Evolutionary conservation across 2,888 invertebrate genomes (phyloP), one percentile per base, ranked within the genome.

Genomic region (Cheilosia grossa): DNA sequence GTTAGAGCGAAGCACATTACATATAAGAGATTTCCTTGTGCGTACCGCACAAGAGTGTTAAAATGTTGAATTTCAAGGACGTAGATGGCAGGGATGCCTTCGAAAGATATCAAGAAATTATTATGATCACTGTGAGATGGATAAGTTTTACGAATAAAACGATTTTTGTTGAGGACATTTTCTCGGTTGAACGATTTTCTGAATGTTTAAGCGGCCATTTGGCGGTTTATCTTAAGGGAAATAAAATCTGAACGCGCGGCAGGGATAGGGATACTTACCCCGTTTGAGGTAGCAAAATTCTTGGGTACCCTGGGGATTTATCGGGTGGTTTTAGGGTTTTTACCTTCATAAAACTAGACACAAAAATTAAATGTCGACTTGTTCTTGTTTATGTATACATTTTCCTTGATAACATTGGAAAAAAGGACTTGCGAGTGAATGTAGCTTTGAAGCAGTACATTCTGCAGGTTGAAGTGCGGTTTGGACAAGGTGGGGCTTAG

Each of bases 101-200:
- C 63, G 69, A 58, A 79, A 83, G 74, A n/a, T n/a, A n/a, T 67
- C 67, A 79, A 79, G 74, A 79, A 83, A 74, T 69, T 83, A 83
- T 79, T 67, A 79, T 69, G 82, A 83, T 79, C 79, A 79, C 73
- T 69, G 74, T 27, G 42, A 69, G 56, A 53, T 63, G 78, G 56
- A 83, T 81, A 85, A 64, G 69, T 85, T 85, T 83, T 61, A 24
- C 27, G 42, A 56, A 85, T 85, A 75, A 80, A 85, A 80, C 75
- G 80, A 80, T 75, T 77, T 70, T 51, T 24, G 47, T 7, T 24
- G 47, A 54, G 69, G 69, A 58, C 27, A 69, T 70, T 78, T 73
- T 53, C 73, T 64, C 63, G 42, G 54, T 56, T 51, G 44, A 83
- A 74, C 70, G 66, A 27, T 75, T 66, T 75, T 70, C 37, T 81